A percentile compares a stretch with the other conserved stretches of the same genome.
Conservation (phyloP, 2,797 vertebrate species). For the Parauchenoglanis ngamensis region DNA sequence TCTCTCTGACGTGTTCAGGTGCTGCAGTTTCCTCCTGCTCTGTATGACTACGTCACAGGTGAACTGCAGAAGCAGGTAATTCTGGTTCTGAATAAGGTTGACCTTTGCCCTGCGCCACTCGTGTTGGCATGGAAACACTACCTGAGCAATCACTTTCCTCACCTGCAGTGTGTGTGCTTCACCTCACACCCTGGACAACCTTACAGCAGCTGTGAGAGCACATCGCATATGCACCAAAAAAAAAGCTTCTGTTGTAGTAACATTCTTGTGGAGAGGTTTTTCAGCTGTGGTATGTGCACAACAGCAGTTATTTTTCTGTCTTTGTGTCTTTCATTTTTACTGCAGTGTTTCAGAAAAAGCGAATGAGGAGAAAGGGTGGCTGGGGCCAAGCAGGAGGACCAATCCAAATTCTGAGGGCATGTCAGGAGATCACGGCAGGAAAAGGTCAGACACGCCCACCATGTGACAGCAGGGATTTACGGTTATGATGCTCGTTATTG, state of each 20-base stretch:
- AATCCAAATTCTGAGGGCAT: slow-evolving; percentile 82
- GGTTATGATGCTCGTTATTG: neutral
- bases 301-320: neutral
- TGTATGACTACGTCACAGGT: slow-evolving; percentile 84
- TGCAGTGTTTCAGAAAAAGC: slow-evolving; percentile 86
- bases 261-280: neutral
- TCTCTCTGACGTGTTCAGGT: slow-evolving; percentile 70
- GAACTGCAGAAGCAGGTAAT: slow-evolving; percentile 83
- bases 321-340: neutral
- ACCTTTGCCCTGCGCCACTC: slow-evolving; percentile 82
- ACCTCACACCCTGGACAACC: slow-evolving; percentile 86
- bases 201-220: slow-evolving; percentile 73
- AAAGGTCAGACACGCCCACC: slow-evolving; percentile 72
- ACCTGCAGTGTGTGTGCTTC: slow-evolving; percentile 84
- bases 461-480: neutral
- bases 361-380: slow-evolving; percentile 77
- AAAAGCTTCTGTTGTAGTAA: neutral
- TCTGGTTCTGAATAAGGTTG: slow-evolving; percentile 89
- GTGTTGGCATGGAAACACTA: slow-evolving; percentile 92
- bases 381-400: slow-evolving; percentile 83
- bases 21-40: slow-evolving; percentile 85
- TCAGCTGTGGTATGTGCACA: neutral
- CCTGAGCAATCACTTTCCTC: slow-evolving; percentile 82
- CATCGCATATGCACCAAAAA: neutral
- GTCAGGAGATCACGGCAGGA: slow-evolving; percentile 84